A percentile compares a stretch with the other conserved stretches of the same genome.
These are phyloP conservation scores for Parazoanthus atlanticus DNA, from an alignment of 92 coral and sea anemone genomes.

Conservation along the genomic window DNA sequence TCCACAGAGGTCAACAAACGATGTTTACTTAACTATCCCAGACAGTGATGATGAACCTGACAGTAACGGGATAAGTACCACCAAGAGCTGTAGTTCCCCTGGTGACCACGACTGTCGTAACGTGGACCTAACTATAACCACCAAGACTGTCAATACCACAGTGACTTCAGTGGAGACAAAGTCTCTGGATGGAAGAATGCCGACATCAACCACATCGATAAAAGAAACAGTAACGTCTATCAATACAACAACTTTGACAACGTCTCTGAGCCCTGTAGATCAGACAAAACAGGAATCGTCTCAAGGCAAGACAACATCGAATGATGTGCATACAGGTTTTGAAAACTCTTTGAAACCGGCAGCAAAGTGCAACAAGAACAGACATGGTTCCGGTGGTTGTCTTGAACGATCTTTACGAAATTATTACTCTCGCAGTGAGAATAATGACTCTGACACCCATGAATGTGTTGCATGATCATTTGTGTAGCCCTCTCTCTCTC, in stretches of 20 bases:
- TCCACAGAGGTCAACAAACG: background rate
- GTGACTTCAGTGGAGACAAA: conserved; percentile 24
- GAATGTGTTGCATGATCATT: conserved; percentile 1
- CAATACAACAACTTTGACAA: conserved; percentile 12
- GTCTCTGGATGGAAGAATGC: background rate
- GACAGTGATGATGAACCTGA: conserved; percentile 32
- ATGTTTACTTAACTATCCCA: conserved; percentile 9
- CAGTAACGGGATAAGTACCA: background rate
- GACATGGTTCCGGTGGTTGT: conserved; percentile 5
- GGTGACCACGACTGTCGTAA: background rate
- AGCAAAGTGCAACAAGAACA: background rate
- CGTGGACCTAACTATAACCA: conserved; percentile 17
- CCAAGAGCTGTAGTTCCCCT: background rate
- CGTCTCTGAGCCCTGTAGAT: background rate
- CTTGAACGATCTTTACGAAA: conserved; percentile 13
- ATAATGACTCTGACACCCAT: background rate
- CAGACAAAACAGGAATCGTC: background rate
- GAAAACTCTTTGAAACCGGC: background rate
- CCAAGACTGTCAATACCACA: conserved; percentile 18
- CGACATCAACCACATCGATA: conserved; percentile 19
- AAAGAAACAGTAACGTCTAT: conserved; percentile 24
- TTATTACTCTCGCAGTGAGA: background rate
- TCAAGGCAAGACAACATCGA: background rate
- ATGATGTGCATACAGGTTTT: background rate
- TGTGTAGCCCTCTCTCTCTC: background rate